A percentile compares a stretch with the other conserved stretches of the same genome.
These are phyloP conservation scores for pig (Sus scrofa) DNA, from an alignment of 2,113 vertebrate genomes.

Conservation along the genomic window DNA sequence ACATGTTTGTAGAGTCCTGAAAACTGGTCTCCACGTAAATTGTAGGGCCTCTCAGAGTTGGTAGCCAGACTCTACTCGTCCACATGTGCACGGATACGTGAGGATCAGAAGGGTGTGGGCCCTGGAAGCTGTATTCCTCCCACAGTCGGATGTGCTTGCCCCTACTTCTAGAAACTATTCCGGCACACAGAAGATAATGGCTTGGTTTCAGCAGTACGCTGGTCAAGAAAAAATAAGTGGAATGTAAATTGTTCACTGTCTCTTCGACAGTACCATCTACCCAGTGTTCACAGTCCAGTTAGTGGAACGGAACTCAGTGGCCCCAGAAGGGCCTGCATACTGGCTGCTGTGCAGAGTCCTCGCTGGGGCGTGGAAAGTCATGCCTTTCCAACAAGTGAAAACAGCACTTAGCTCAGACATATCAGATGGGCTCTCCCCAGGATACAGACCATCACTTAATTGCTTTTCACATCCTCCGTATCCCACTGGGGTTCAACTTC, in stretches of 20 bases:
- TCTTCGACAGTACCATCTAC: background rate
- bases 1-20: background rate
- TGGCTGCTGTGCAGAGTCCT: background rate
- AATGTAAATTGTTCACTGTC: background rate
- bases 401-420: background rate
- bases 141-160: background rate
- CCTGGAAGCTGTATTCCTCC: background rate
- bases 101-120: background rate
- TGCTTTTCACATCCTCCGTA: background rate
- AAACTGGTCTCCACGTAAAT: fast-evolving
- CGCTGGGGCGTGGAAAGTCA: background rate
- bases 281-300: background rate
- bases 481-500: background rate
- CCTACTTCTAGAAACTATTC: background rate
- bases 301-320: background rate
- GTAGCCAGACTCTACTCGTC: background rate
- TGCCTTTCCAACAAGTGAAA: background rate
- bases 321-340: background rate
- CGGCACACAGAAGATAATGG: background rate
- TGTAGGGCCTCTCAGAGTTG: background rate
- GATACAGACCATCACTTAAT: background rate
- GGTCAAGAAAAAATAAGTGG: background rate
- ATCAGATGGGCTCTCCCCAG: slow-evolving; percentile 49
- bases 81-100: fast-evolving
- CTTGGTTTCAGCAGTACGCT: background rate